Evolutionary conservation across 1,140 invertebrate genomes (phyloP), one percentile per base, ranked within the genome.

Genomic region (Zaprionus gabonicus): DNA sequence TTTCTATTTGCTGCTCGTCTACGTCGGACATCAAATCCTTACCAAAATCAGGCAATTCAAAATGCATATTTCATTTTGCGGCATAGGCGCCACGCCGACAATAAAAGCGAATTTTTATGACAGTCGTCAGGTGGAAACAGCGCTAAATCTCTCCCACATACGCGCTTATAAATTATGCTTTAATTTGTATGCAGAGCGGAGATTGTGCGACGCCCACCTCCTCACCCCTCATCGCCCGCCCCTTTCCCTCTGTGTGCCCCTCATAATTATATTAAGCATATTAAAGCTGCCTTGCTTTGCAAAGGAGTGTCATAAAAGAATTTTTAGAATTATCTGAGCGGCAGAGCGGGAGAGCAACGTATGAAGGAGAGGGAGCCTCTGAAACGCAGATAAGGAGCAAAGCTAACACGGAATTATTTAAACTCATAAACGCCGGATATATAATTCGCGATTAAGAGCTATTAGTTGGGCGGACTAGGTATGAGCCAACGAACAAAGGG

Each of bases 191-290:
- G 76, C 82, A 87, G 56, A 59, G 27, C 23, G 49, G 23, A 36
- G 41, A 62, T 69, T 60, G 56, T 65, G 20, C 51, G 28, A 51
- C 60, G 31, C 36, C 28, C 17, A 10, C 12, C n/a, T 4, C 9
- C 4, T 3, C 15, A 12, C 41, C 12, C 23, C n/a, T 1, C n/a
- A 2, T 17, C n/a, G 12, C 46, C 3, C 49, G 17, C 23, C 31
- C 53, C 55, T 23, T 1, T 23, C 23, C 23, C 23, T 23, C 51
- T 71, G 20, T 41, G 59, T 46, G 63, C 69, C 65, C 53, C 44
- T 81, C 69, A 76, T 86, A 77, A 86, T 86, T 82, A 82, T 78
- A 71, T 82, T 76, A 81, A 76, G 82, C 68, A 86, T 76, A 86
- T 86, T 85, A 86, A 79, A 86, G 68, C 60, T 76, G 63, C 44